These are phyloP conservation scores for Globicephala melas DNA, from an alignment of 2,113 vertebrate species.

Conservation along the genomic window DNA sequence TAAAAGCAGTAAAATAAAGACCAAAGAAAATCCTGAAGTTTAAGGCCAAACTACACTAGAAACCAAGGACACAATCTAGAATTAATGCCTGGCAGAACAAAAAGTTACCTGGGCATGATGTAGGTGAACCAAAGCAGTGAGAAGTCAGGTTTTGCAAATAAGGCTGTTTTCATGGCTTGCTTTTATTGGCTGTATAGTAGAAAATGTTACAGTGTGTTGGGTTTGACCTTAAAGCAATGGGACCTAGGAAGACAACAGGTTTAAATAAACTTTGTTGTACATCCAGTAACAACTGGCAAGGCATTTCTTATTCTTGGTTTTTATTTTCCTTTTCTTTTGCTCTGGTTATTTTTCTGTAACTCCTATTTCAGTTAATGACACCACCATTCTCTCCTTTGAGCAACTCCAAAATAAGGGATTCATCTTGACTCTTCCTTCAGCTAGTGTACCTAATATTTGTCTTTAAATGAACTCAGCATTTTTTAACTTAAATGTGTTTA, in stretches of 20 bases:
- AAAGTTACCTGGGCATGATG: neutral
- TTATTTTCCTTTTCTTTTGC: neutral
- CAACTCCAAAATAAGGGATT: neutral
- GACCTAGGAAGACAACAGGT: neutral
- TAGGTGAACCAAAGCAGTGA: neutral
- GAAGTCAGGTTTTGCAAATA: neutral
- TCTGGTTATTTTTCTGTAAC: neutral
- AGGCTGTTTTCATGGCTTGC: neutral
- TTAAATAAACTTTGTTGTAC: slow-evolving; percentile 13
- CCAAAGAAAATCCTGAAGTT: slow-evolving; percentile 21
- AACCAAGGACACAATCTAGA: neutral
- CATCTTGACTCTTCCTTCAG: neutral
- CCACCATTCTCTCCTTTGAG: neutral
- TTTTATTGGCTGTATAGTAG: neutral
- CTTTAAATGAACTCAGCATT: neutral
- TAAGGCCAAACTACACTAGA: neutral
- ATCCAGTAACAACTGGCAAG: neutral
- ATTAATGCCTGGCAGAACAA: neutral
- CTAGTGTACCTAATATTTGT: neutral
- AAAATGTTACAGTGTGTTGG: neutral
- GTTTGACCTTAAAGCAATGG: neutral
- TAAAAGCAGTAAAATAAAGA: neutral
- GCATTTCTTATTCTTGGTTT: slow-evolving; percentile 19
- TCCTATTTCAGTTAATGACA: neutral
- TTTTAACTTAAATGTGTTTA: neutral